A percentile compares a stretch with the other conserved stretches of the same genome.
Conservation (phyloP, 2,888 invertebrate genomes). For the Diaprepes abbreviatus region DNA sequence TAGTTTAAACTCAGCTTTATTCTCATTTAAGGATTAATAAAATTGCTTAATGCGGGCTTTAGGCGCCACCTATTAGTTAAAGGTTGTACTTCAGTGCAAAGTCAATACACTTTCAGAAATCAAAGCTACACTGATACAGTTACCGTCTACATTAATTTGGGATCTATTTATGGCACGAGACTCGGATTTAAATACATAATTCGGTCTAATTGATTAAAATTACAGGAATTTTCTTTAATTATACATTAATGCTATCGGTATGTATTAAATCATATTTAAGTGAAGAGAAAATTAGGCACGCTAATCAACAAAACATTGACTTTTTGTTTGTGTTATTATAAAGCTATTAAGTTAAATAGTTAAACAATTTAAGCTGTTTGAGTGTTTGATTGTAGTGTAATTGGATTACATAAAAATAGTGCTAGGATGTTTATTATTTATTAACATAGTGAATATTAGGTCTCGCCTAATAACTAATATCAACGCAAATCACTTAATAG, state of each 20-base stretch:
- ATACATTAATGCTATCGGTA: slow-evolving; percentile 64
- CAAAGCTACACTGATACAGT: not conserved
- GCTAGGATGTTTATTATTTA: slow-evolving; percentile 25
- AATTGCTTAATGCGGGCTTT: not conserved
- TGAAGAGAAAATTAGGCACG: slow-evolving; percentile 63
- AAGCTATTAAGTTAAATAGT: slow-evolving; percentile 59
- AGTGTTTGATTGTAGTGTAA: slow-evolving; percentile 27
- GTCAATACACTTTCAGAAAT: not conserved
- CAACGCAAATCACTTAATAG: slow-evolving; percentile 20
- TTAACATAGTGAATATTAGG: slow-evolving; percentile 20
- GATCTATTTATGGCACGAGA: slow-evolving; percentile 32
- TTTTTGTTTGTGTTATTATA: slow-evolving; percentile 63
- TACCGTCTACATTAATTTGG: slow-evolving; percentile 6
- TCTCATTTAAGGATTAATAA: not conserved
- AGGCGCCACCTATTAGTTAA: slow-evolving; percentile 20
- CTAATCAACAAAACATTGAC: slow-evolving; percentile 64
- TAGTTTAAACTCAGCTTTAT: too few species aligned
- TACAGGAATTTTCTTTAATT: slow-evolving; percentile 67
- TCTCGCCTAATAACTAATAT: slow-evolving; percentile 10
- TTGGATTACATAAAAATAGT: slow-evolving; percentile 20
- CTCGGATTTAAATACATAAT: slow-evolving; percentile 51
- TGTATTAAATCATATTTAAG: slow-evolving; percentile 63
- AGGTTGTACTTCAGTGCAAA: not conserved
- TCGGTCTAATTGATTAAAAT: slow-evolving; percentile 65
- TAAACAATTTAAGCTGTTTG: slow-evolving; percentile 50